These are phyloP conservation scores for Calameuta filiformis DNA, from an alignment of 2,888 invertebrate genomes.

Conservation along the genomic window DNA sequence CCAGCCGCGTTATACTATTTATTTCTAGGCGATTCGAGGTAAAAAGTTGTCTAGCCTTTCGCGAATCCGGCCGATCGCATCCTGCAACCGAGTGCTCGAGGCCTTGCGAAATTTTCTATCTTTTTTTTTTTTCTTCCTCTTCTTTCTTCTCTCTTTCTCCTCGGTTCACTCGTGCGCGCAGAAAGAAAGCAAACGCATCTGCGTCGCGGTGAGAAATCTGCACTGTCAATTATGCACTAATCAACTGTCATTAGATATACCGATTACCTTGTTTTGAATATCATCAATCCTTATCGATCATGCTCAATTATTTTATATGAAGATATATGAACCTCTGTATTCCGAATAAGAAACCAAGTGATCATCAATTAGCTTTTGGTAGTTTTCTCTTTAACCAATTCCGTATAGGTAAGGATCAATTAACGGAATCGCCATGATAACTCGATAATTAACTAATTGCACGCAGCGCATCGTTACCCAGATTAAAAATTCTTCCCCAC, in stretches of 20 bases:
- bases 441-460: not conserved
- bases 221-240: not conserved
- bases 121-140: not conserved
- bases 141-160: not conserved
- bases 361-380: not conserved
- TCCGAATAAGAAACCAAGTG: not conserved
- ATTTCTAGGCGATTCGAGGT: constrained; percentile 41
- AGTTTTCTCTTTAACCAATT: not conserved
- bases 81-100: constrained; percentile 27
- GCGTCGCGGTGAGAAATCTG: not conserved
- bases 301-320: not conserved
- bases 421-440: not conserved
- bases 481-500: not conserved
- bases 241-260: not conserved
- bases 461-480: not conserved
- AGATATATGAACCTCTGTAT: not conserved
- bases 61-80: constrained; percentile 36
- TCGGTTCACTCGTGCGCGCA: not conserved
- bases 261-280: not conserved
- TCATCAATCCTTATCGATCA: not conserved
- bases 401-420: not conserved
- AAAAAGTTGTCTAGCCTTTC: constrained; percentile 48
- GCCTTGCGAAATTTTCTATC: not conserved
- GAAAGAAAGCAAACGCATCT: not conserved
- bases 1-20: constrained; percentile 43